phyloP scores from a whole-genome alignment of 2,888 invertebrate genomes.

The Acanthacorydalis orientalis region DNA sequence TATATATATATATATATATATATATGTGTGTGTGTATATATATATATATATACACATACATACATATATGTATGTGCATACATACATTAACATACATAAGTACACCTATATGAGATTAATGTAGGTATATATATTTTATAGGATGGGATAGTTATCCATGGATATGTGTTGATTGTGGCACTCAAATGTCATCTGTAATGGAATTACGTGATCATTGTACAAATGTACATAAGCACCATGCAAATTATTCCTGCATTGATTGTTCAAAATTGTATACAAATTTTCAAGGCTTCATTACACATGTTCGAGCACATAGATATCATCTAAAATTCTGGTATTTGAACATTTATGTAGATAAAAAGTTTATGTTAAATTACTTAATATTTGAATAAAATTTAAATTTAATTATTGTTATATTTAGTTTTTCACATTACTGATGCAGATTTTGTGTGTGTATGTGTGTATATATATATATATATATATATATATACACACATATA shows the following conservation, averaged over 20 bases:
- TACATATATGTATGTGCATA: too few relatives aligned
- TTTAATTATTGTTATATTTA: too few relatives aligned
- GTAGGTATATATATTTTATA: background rate
- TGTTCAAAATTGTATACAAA: constrained; percentile 45
- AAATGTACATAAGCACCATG: constrained; percentile 40
- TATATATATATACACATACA: too few relatives aligned
- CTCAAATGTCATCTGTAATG: constrained; percentile 26
- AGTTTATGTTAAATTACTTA: too few relatives aligned
- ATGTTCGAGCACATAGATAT: constrained; percentile 43
- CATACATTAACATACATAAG: too few relatives aligned
- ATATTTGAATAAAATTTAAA: background rate
- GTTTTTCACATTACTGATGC: too few relatives aligned
- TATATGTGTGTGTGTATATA: too few relatives aligned
- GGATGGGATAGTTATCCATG: constrained; percentile 32
- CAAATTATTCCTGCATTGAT: constrained; percentile 46
- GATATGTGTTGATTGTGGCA: constrained; percentile 33
- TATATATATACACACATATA: too few relatives aligned
- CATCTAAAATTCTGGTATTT: constrained; percentile 33
- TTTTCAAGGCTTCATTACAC: constrained; percentile 44
- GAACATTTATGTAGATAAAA: background rate
- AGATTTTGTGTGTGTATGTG: background rate
- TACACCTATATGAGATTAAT: background rate
- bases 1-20: too few relatives aligned
- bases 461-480: background rate
- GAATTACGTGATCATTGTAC: constrained; percentile 41